phyloP scores from a whole-genome alignment of 1,140 invertebrate species.

The Himalopsyche phryganea region DNA sequence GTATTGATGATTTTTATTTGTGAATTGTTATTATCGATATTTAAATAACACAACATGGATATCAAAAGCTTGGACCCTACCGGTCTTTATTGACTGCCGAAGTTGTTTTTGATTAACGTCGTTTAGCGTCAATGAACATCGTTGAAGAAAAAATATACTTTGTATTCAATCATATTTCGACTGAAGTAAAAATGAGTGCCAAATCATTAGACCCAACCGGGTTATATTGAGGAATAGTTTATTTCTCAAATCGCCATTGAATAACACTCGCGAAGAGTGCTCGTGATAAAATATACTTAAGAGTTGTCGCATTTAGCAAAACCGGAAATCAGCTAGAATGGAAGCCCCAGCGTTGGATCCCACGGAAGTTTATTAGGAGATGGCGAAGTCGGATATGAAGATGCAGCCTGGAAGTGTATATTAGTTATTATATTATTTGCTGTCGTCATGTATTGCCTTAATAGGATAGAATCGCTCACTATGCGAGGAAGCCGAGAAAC shows the following conservation, averaged over 20 bases:
- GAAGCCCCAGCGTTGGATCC: constrained; percentile 1
- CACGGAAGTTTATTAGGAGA: constrained; percentile 4
- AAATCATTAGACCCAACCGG: constrained; percentile 13
- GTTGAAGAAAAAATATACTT: background rate
- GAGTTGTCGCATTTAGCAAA: background rate
- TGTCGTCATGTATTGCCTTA: too few species aligned
- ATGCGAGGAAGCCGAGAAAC: constrained; percentile 5
- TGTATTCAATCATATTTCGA: background rate
- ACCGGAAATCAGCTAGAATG: too few species aligned
- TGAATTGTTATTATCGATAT: background rate
- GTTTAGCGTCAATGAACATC: background rate
- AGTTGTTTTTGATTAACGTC: background rate
- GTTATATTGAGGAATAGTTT: background rate
- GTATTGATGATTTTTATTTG: background rate
- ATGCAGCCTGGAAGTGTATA: too few species aligned
- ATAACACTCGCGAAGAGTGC: background rate
- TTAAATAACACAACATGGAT: constrained; percentile 1
- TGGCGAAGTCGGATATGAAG: background rate
- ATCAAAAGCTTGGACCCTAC: constrained; percentile 7
- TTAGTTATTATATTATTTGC: background rate
- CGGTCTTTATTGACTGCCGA: constrained; percentile 6
- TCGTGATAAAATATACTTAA: background rate
- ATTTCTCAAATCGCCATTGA: background rate
- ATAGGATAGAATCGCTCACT: background rate
- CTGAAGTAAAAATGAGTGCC: constrained; percentile 4